Conservation (phyloP, 2,797 vertebrate genomes). For the Silurus lanzhouensis region DNA sequence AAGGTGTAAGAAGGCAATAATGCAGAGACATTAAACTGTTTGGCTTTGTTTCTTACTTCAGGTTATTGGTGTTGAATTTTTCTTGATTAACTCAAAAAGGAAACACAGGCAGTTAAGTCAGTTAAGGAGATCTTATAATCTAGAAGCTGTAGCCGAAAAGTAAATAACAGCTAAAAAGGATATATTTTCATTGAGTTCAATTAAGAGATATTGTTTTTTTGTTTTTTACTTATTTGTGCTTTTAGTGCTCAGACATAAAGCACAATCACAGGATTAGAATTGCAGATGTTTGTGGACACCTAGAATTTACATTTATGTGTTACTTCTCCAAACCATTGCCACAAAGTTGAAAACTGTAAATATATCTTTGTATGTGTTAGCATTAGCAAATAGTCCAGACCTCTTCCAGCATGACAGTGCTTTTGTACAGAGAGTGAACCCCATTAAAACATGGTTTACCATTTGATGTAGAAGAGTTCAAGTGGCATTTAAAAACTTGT, state of each 20-base stretch:
- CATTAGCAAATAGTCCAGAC: background rate
- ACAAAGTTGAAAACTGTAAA: background rate
- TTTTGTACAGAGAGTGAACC: background rate
- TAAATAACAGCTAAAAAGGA: background rate
- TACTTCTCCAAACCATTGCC: background rate
- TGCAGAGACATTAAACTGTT: background rate
- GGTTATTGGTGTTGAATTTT: background rate
- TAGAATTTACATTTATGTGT: background rate
- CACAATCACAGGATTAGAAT: background rate
- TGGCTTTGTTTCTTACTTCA: slow-evolving; percentile 2
- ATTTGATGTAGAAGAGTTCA: background rate
- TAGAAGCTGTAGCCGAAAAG: background rate
- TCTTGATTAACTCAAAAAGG: background rate
- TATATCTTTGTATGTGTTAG: background rate
- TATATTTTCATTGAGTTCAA: background rate
- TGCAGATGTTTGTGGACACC: background rate
- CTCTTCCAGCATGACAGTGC: background rate
- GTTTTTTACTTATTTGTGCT: background rate
- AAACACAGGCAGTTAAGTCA: background rate
- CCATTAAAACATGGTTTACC: background rate
- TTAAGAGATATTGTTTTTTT: background rate
- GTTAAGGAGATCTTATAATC: background rate
- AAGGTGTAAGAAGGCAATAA: slow-evolving; percentile 7
- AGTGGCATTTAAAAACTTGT: background rate
- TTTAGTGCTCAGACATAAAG: background rate